These are phyloP conservation scores for Globodera ellingtonae DNA, from an alignment of 1,140 invertebrate species.

Conservation along the genomic window DNA sequence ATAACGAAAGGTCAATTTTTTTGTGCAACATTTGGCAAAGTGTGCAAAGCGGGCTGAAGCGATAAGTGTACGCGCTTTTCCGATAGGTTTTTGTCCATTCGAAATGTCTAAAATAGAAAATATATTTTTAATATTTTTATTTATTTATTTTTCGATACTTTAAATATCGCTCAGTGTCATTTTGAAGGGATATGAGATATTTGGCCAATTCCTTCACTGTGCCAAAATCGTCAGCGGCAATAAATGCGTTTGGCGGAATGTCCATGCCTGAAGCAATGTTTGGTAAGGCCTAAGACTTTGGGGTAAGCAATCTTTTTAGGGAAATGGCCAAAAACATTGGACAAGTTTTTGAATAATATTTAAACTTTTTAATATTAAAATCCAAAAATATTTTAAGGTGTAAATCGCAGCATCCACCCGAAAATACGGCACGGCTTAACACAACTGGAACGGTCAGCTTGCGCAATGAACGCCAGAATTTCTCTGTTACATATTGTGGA, in stretches of 20 bases:
- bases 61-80: neutral
- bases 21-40: too few relatives aligned
- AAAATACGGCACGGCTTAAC: slow-evolving; percentile 13
- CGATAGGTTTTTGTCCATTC: slow-evolving; percentile 28
- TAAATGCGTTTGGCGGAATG: slow-evolving; percentile 32
- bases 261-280: neutral
- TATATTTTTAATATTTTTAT: too few relatives aligned
- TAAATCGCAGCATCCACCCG: neutral
- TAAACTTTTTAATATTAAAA: too few relatives aligned
- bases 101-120: slow-evolving; percentile 1
- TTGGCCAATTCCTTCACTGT: slow-evolving; percentile 12
- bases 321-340: too few relatives aligned
- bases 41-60: too few relatives aligned
- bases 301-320: too few relatives aligned
- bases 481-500: slow-evolving; percentile 57
- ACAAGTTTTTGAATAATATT: too few relatives aligned
- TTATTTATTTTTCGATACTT: too few relatives aligned
- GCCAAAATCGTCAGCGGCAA: slow-evolving; percentile 34
- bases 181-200: neutral
- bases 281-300: too few relatives aligned
- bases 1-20: too few relatives aligned
- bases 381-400: too few relatives aligned
- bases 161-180: too few relatives aligned
- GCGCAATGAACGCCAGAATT: slow-evolving; percentile 40
- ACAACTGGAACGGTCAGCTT: slow-evolving; percentile 33